Conservation (phyloP, 2,888 invertebrate species). For the Thumatha senex region DNA sequence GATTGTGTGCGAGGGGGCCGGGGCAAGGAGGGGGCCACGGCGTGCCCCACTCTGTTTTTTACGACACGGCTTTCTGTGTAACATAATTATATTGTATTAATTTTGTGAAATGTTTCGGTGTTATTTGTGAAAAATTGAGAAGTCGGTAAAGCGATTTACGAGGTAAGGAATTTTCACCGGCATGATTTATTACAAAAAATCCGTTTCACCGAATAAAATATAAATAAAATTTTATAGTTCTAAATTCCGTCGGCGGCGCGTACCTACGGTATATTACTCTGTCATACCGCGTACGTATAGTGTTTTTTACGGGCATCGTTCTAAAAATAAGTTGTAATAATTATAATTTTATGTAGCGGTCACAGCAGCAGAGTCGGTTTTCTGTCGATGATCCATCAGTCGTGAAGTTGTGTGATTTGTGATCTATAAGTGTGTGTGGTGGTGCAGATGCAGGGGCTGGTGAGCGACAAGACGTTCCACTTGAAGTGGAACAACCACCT, state of each 20-base stretch:
- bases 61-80: constrained; percentile 84
- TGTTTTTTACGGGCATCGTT: constrained; percentile 84
- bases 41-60: constrained; percentile 85
- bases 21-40: constrained; percentile 82
- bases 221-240: constrained; percentile 76
- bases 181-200: constrained; percentile 62
- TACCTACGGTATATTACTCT: constrained; percentile 82
- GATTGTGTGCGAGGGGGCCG: constrained; percentile 84
- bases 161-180: constrained; percentile 73
- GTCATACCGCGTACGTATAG: constrained; percentile 84
- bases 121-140: constrained; percentile 80
- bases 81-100: constrained; percentile 83
- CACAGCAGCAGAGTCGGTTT: constrained; percentile 77
- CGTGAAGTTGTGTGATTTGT: constrained; percentile 71
- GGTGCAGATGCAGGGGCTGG: constrained; percentile 83
- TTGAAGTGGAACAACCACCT: constrained; percentile 89
- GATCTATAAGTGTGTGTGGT: constrained; percentile 71
- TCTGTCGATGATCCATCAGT: constrained; percentile 74
- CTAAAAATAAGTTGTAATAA: constrained; percentile 84
- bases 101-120: constrained; percentile 83
- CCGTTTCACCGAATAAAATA: constrained; percentile 65
- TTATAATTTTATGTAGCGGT: constrained; percentile 84
- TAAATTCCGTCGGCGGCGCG: constrained; percentile 81
- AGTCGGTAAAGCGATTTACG: constrained; percentile 71
- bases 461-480: constrained; percentile 87